phyloP scores from a whole-genome alignment of 2,888 invertebrate species.

The Zelleria hepariella region DNA sequence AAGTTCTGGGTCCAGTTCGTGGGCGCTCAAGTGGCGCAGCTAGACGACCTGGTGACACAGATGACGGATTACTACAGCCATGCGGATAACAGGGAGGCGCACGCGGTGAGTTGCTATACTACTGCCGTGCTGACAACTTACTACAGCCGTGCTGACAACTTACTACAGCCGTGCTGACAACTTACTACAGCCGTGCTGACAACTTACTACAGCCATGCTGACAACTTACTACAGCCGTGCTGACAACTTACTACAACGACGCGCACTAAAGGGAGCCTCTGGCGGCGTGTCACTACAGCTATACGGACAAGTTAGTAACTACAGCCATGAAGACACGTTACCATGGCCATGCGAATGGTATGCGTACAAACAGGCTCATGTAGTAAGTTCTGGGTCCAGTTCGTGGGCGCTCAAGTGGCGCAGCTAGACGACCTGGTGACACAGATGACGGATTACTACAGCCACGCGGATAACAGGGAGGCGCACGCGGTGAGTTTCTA shows the following conservation, averaged over 20 bases:
- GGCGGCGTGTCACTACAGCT: background rate
- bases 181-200: too few species aligned
- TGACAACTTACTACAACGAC: too few species aligned
- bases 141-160: background rate
- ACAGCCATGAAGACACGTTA: too few species aligned
- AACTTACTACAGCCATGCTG: background rate
- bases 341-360: background rate
- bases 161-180: too few species aligned
- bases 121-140: too few species aligned
- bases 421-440: conserved; percentile 84
- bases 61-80: conserved; percentile 87
- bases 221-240: background rate
- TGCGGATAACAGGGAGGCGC: conserved; percentile 74
- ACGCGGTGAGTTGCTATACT: conserved; percentile 58
- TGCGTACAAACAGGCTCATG: too few species aligned
- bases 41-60: conserved; percentile 83
- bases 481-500: conserved; percentile 68
- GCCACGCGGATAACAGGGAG: conserved; percentile 73
- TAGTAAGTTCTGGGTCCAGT: conserved; percentile 96
- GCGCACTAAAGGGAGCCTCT: background rate
- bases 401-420: conserved; percentile 80
- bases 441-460: conserved; percentile 88
- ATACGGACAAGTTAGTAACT: background rate
- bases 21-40: conserved; percentile 79
- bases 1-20: conserved; percentile 94